Percentiles rank a stretch among this genome's conserved stretches.
These are phyloP conservation scores for Galerucella pusilla DNA, from an alignment of 2,888 invertebrate genomes.

Conservation along the genomic window DNA sequence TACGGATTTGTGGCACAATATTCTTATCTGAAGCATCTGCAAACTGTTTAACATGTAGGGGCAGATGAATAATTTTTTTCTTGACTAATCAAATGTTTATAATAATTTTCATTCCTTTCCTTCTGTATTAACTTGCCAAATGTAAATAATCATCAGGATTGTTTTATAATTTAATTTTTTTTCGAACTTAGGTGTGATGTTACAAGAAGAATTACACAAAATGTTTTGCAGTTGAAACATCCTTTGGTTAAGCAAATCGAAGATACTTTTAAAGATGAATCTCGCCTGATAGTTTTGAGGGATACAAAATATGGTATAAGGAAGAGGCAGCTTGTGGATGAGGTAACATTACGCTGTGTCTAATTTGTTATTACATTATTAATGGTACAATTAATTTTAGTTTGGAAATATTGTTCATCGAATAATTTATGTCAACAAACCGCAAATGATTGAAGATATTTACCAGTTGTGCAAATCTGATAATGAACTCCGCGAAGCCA, in stretches of 20 bases:
- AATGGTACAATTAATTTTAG: slow-evolving; percentile 40
- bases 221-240: slow-evolving; percentile 56
- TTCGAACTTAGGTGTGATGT: slow-evolving; percentile 37
- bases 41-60: too few species aligned
- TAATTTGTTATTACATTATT: slow-evolving; percentile 18
- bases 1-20: too few species aligned
- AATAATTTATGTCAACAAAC: slow-evolving; percentile 59
- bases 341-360: slow-evolving; percentile 50
- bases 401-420: slow-evolving; percentile 56
- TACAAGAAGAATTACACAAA: slow-evolving; percentile 53
- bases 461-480: slow-evolving; percentile 50
- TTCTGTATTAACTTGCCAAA: too few species aligned
- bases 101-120: too few species aligned
- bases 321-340: slow-evolving; percentile 50
- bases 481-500: slow-evolving; percentile 54
- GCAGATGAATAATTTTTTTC: too few species aligned
- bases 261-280: slow-evolving; percentile 61
- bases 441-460: slow-evolving; percentile 62
- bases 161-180: too few species aligned
- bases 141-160: too few species aligned
- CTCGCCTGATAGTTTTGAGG: slow-evolving; percentile 64
- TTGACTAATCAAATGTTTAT: too few species aligned
- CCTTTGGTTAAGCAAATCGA: slow-evolving; percentile 60
- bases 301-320: slow-evolving; percentile 64
- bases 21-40: too few species aligned